phyloP scores from a whole-genome alignment of 92 coral and sea anemone species.

The Metridium senile region DNA sequence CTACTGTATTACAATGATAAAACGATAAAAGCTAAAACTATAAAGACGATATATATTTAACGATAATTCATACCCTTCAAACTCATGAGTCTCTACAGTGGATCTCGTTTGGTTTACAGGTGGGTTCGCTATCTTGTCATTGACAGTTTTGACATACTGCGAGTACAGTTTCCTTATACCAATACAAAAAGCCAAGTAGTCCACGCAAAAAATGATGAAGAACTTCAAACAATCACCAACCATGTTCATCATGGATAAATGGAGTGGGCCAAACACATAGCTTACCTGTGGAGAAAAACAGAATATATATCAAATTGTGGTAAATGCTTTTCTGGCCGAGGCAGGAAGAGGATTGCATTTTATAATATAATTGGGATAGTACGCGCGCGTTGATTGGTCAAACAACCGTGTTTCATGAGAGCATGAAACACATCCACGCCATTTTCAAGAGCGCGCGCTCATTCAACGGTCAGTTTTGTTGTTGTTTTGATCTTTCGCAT shows the following conservation, averaged over 20 bases:
- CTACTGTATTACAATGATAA: too few species aligned
- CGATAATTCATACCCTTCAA: slow-evolving; percentile 26
- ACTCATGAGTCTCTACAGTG: neutral
- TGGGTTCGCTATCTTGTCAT: neutral
- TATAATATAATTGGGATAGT: too few species aligned
- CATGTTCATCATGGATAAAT: slow-evolving; percentile 79
- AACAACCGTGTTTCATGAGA: too few species aligned
- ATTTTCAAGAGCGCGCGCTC: too few species aligned
- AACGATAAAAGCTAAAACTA: too few species aligned
- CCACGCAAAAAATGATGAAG: slow-evolving; percentile 58
- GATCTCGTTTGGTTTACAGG: neutral
- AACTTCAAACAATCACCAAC: slow-evolving; percentile 71
- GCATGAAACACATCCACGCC: too few species aligned
- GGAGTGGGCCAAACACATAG: slow-evolving; percentile 78
- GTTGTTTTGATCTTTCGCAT: too few species aligned
- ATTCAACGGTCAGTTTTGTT: too few species aligned
- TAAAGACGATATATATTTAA: too few species aligned
- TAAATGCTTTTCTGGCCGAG: too few species aligned
- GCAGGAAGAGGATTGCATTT: too few species aligned
- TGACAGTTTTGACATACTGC: slow-evolving; percentile 51
- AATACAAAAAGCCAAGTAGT: slow-evolving; percentile 68
- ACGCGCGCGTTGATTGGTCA: too few species aligned
- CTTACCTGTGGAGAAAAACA: slow-evolving; percentile 38
- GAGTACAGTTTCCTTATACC: slow-evolving; percentile 89
- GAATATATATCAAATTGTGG: neutral